A percentile compares a stretch with the other conserved stretches of the same genome.
Conservation (phyloP, 2,113 vertebrate species). For the Grallaria varia region DNA sequence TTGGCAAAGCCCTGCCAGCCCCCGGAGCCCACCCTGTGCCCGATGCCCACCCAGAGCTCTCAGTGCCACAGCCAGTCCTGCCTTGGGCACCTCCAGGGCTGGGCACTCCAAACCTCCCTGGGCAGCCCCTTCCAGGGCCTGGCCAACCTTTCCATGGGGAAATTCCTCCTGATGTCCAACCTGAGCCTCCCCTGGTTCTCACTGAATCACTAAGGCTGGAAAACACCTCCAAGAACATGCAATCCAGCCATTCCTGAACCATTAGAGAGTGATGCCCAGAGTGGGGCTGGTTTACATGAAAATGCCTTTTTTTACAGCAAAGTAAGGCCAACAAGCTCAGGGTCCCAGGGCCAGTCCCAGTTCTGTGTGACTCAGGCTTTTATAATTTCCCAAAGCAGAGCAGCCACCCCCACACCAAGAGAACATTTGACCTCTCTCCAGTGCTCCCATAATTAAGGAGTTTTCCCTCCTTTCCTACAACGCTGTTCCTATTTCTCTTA, state of each 20-base stretch:
- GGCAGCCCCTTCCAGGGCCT: background rate
- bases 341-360: background rate
- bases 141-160: background rate
- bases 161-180: background rate
- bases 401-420: background rate
- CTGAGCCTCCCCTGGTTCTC: background rate
- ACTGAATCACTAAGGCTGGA: no score
- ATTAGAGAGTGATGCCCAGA: background rate
- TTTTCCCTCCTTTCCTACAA: background rate
- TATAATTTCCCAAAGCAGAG: background rate
- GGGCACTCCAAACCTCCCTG: background rate
- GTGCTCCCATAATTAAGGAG: background rate
- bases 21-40: background rate
- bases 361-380: background rate
- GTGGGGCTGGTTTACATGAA: background rate
- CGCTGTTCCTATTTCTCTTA: background rate
- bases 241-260: background rate
- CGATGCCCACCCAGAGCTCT: background rate
- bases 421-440: background rate
- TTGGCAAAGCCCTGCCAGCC: background rate
- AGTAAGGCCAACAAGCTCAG: background rate
- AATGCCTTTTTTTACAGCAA: background rate
- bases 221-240: background rate
- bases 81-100: background rate
- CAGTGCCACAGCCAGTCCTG: accelerated